Percentiles rank a stretch among this genome's conserved stretches.
Conservation (phyloP, 2,113 vertebrate species). For the Cichladusa arquata region DNA sequence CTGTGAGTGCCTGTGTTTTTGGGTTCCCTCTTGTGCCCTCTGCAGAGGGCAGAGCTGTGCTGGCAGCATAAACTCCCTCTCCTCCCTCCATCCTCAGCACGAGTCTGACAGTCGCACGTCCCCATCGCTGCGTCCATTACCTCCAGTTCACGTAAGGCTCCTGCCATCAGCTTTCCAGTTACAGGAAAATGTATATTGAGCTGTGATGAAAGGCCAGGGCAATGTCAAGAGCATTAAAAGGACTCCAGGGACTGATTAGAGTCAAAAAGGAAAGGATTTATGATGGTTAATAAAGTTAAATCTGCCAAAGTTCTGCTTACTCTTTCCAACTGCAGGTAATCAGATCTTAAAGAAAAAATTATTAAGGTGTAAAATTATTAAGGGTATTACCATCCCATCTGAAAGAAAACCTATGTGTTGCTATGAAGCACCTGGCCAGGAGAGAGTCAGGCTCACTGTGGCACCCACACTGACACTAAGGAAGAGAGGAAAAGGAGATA, state of each 20-base stretch:
- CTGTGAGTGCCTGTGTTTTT: accelerated
- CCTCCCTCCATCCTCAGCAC: background rate
- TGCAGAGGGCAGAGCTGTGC: accelerated
- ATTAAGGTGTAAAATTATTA: background rate
- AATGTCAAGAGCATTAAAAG: conserved; percentile 48
- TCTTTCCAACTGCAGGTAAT: conserved; percentile 23
- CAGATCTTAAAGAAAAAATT: background rate
- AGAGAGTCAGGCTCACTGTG: accelerated
- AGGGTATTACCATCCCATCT: background rate
- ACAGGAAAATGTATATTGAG: conserved; percentile 54
- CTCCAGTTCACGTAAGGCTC: background rate
- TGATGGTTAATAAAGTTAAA: conserved; percentile 50
- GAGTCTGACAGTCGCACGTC: accelerated
- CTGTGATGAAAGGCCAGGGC: conserved; percentile 37
- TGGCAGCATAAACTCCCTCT: background rate
- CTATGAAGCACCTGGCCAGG: background rate
- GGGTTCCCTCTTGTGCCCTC: background rate
- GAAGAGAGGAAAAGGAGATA: background rate
- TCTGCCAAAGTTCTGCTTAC: background rate
- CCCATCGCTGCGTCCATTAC: background rate
- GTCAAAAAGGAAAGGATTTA: conserved; percentile 59
- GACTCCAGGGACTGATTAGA: conserved; percentile 41
- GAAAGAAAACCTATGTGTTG: background rate
- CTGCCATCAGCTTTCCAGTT: background rate
- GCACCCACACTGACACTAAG: accelerated